Conservation (phyloP, 2,797 vertebrate species). For the Danio aesculapii region DNA sequence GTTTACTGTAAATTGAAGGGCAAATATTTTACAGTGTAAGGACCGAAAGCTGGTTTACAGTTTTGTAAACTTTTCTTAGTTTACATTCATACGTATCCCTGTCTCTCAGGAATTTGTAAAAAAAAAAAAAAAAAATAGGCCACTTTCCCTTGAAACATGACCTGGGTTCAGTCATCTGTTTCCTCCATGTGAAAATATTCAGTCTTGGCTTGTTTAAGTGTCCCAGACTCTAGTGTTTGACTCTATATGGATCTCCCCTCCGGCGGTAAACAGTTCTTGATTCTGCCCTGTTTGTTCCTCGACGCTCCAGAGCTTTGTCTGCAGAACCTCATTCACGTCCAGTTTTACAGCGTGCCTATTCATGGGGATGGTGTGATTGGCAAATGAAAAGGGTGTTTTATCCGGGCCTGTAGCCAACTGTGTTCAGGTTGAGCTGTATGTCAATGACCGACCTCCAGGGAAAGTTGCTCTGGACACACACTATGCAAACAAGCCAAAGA, state of each 20-base stretch:
- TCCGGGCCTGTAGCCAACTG: constrained; percentile 17
- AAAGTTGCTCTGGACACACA: neutral
- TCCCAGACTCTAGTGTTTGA: constrained; percentile 11
- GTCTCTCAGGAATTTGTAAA: neutral
- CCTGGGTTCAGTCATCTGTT: neutral
- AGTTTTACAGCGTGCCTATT: constrained; percentile 26
- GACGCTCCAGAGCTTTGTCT: constrained; percentile 25
- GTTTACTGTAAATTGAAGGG: too few species aligned
- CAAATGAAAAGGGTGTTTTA: constrained; percentile 33
- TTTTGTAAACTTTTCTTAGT: too few species aligned
- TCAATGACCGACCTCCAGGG: constrained; percentile 1
- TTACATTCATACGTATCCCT: neutral
- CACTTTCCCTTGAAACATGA: neutral
- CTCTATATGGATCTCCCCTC: constrained; percentile 15
- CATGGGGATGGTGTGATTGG: constrained; percentile 24
- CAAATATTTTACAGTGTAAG: too few species aligned
- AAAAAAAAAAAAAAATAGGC: neutral
- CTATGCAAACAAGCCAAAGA: constrained; percentile 30
- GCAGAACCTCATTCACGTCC: constrained; percentile 23
- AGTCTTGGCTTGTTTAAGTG: constrained; percentile 6
- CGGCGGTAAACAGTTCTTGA: constrained; percentile 8
- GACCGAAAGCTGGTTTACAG: too few species aligned
- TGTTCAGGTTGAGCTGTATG: constrained; percentile 35
- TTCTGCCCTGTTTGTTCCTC: constrained; percentile 24
- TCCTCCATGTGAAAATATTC: neutral